phyloP scores from a whole-genome alignment of 2,113 vertebrate species.

The Calcarius ornatus region DNA sequence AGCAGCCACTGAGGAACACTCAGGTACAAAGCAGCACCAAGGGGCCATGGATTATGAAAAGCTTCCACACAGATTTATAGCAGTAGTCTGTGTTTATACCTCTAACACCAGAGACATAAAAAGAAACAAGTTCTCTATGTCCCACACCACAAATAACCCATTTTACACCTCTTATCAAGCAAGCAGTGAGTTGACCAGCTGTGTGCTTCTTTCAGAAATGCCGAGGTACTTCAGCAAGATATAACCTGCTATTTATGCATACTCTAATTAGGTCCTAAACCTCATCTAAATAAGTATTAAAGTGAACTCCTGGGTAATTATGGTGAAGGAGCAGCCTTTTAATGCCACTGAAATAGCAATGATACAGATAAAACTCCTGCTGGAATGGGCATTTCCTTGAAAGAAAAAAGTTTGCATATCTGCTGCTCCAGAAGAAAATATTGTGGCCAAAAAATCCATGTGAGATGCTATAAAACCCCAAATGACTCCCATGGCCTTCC shows the following conservation, averaged over 20 bases:
- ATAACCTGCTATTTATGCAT: neutral
- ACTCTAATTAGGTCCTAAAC: neutral
- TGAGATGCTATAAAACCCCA: neutral
- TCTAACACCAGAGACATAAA: neutral
- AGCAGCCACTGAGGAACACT: neutral
- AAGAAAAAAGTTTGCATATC: neutral
- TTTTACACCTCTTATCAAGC: neutral
- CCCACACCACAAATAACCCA: neutral
- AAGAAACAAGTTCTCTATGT: neutral
- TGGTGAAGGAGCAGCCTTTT: neutral
- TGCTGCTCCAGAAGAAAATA: neutral
- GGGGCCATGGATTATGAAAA: rapidly evolving
- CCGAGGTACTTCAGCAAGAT: neutral
- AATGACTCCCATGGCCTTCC: neutral
- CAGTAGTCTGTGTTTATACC: neutral
- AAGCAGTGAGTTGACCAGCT: neutral
- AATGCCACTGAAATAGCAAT: neutral
- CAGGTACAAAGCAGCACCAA: neutral
- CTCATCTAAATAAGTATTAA: neutral
- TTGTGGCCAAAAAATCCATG: rapidly evolving
- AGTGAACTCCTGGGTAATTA: neutral
- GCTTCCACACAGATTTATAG: neutral
- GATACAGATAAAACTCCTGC: neutral
- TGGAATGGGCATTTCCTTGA: neutral
- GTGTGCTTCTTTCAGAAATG: neutral